Evolutionary conservation across 2,888 invertebrate species (phyloP).

Genomic region (Lasioglossum marginatum): DNA sequence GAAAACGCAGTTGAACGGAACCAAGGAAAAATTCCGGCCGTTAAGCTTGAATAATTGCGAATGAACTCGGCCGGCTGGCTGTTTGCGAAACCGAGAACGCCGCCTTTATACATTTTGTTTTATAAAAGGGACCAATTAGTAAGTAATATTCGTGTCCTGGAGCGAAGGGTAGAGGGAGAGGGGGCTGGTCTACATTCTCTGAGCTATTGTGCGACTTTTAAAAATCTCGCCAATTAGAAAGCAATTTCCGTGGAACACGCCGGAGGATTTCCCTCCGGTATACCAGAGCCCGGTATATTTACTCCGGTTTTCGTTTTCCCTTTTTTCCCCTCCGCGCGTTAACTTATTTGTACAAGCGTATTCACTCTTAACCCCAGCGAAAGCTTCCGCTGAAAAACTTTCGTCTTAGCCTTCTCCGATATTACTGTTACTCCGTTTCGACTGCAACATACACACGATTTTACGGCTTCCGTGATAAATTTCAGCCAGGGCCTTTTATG

Average conservation of each 20-base stretch:
- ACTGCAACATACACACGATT: neutral
- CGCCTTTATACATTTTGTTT: slow-evolving; percentile 43
- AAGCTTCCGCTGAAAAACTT: slow-evolving; percentile 19
- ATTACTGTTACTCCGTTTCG: neutral
- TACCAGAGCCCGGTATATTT: slow-evolving; percentile 35
- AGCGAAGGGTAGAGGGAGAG: neutral
- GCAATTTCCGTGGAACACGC: slow-evolving; percentile 52
- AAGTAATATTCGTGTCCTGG: slow-evolving; percentile 52
- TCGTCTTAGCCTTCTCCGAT: neutral
- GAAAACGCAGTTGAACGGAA: slow-evolving; percentile 26
- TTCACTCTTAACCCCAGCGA: slow-evolving; percentile 8
- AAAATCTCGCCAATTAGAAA: slow-evolving; percentile 62
- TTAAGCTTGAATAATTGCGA: slow-evolving; percentile 45
- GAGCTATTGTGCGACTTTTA: slow-evolving; percentile 58
- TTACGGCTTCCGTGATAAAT: neutral
- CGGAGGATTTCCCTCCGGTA: slow-evolving; percentile 54
- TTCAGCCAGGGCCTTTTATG: neutral
- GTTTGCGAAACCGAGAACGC: slow-evolving; percentile 34
- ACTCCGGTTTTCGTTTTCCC: slow-evolving; percentile 34
- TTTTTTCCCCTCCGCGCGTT: neutral
- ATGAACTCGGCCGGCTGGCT: neutral
- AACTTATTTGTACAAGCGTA: slow-evolving; percentile 32
- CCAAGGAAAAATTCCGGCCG: slow-evolving; percentile 22
- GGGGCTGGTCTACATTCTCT: slow-evolving; percentile 30
- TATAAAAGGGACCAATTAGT: slow-evolving; percentile 54